A percentile compares a stretch with the other conserved stretches of the same genome.
phyloP scores from a whole-genome alignment of 2,113 vertebrate species.

The Perca fluviatilis region DNA sequence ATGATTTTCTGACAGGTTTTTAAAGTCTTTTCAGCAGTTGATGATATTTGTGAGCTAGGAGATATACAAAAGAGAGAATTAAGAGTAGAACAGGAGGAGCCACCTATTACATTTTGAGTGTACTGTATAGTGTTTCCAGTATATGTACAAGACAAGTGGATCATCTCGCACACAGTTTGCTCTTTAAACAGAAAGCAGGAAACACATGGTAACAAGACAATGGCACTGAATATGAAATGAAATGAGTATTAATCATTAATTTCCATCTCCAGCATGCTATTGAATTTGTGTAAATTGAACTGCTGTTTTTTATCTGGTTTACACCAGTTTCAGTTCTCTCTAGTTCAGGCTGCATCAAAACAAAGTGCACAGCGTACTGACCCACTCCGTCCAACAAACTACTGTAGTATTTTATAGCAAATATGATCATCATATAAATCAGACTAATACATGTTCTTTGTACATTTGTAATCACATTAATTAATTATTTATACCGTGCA shows the following conservation, averaged over 20 bases:
- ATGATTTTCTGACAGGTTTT: background rate
- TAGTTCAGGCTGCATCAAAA: background rate
- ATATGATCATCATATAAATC: background rate
- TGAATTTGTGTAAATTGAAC: conserved; percentile 59
- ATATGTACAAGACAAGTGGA: background rate
- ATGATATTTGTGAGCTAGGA: background rate
- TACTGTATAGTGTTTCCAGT: background rate
- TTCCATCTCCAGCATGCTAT: conserved; percentile 40
- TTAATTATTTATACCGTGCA: conserved; percentile 11
- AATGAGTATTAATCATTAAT: conserved; percentile 49
- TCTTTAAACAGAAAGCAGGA: conserved; percentile 18
- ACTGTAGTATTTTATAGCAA: background rate
- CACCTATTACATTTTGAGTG: background rate
- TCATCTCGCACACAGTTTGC: background rate
- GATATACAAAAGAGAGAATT: background rate
- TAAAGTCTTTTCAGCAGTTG: background rate
- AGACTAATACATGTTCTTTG: background rate
- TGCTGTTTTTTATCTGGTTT: conserved; percentile 22
- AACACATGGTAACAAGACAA: conserved; percentile 4
- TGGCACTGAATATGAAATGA: conserved; percentile 34
- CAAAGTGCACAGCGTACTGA: background rate
- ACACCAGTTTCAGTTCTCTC: conserved; percentile 26
- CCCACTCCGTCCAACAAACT: background rate
- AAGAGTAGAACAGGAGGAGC: background rate
- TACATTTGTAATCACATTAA: background rate